Evolutionary conservation across 2,113 vertebrate genomes (phyloP), one percentile per base, ranked within the genome.

Genomic region (Upupa epops): DNA sequence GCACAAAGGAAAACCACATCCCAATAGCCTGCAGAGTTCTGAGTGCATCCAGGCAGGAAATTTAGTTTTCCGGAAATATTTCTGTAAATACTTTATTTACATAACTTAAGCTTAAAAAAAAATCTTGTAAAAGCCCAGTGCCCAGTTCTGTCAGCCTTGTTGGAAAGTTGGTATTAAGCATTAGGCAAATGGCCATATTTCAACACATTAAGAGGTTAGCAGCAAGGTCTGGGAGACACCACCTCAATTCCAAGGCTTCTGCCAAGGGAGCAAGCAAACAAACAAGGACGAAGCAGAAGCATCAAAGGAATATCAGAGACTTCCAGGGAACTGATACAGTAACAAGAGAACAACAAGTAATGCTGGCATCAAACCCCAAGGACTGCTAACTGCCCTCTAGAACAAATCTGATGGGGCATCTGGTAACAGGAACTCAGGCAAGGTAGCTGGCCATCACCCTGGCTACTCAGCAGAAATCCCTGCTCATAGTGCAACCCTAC

Each of bases 1-100:
- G 19, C 49, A 84, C 11, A 4, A 90, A 75, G 66, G 55, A 87
- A 95, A 94, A 84, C 59, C 78, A 84, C 89, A 87, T 89, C 66
- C 81, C 59, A 78, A 32, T 19, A 69, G 77, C 86, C 86, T 71
- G 24, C n/a, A 80, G 80, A 93, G 42, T 54, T 80, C 63, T 3
- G 21, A 81, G 36, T 13, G 17, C 36, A 74, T 28, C 13, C 17
- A 69, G 34, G 45, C 55, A 89, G 89, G 80, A 96, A 81, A 54
- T 49, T 31, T 29, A 26, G 20, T 40, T 88, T 93, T 90, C 73
- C 25, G 1, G 61, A 86, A 84, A 78, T 52, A 86, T 60, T 19
- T 72, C 71, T 1, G 4, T 36, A 86, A 87, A 64, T 1, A 0
- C 5, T 68, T 75, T 22, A 60, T 75, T 76, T 54, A 84, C 13